Conservation (phyloP, 2,797 vertebrate species). For the Sebastes taczanowskii region DNA sequence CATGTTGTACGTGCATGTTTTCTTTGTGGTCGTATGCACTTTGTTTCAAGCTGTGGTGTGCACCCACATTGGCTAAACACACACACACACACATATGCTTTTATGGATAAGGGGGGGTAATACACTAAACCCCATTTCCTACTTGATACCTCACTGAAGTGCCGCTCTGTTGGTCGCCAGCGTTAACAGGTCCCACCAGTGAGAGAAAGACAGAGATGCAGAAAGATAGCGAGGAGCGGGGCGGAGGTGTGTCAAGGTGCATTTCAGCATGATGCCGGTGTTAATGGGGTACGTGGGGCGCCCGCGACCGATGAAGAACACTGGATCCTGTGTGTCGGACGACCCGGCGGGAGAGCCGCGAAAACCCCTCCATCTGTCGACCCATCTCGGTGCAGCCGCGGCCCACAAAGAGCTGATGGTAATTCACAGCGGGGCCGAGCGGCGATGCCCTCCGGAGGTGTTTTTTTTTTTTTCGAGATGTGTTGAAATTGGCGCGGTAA, state of each 20-base stretch:
- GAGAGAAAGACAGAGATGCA: constrained; percentile 49
- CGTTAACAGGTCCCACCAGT: constrained; percentile 69
- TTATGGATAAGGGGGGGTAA: constrained; percentile 35
- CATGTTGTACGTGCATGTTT: constrained; percentile 37
- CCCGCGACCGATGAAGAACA: constrained; percentile 67
- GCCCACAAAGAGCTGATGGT: constrained; percentile 71
- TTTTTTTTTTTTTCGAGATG: constrained; percentile 32
- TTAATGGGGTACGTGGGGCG: constrained; percentile 72
- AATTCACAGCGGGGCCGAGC: constrained; percentile 49
- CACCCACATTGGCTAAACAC: constrained; percentile 49
- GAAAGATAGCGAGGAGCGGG: constrained; percentile 26
- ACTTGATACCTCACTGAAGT: constrained; percentile 64
- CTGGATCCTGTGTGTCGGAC: constrained; percentile 71
- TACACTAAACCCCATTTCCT: constrained; percentile 69
- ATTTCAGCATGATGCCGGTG: constrained; percentile 73
- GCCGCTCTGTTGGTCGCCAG: constrained; percentile 64
- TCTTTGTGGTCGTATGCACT: constrained; percentile 68
- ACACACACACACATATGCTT: constrained; percentile 8
- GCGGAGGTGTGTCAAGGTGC: constrained; percentile 48
- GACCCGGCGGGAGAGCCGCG: constrained; percentile 40
- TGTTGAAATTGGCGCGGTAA: constrained; percentile 77
- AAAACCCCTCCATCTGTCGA: constrained; percentile 42
- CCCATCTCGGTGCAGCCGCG: constrained; percentile 21
- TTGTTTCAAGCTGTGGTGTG: constrained; percentile 73
- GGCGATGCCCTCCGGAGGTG: constrained; percentile 30